phyloP scores from a whole-genome alignment of 2,888 invertebrate genomes.

The Drosophila neoperkinsi region DNA sequence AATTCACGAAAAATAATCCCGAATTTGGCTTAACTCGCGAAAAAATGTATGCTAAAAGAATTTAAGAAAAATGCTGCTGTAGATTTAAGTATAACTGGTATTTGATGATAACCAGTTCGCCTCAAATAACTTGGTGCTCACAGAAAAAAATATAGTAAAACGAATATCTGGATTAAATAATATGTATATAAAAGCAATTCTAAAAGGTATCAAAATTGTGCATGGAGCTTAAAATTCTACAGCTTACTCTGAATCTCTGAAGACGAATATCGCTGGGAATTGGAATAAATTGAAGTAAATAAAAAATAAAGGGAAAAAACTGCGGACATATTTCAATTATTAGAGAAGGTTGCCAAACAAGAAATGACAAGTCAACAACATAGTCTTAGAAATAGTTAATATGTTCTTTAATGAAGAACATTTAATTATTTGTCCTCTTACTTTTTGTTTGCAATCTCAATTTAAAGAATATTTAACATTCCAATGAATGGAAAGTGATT shows the following conservation, averaged over 20 bases:
- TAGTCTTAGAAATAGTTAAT: neutral
- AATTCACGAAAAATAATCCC: neutral
- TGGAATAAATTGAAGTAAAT: neutral
- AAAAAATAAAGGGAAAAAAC: neutral
- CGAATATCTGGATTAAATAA: neutral
- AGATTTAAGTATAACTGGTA: neutral
- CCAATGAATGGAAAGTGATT: neutral
- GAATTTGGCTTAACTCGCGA: neutral
- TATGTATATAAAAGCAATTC: neutral
- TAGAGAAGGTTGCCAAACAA: neutral
- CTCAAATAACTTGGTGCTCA: neutral
- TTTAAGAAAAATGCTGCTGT: neutral
- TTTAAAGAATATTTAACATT: neutral
- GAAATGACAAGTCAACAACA: neutral
- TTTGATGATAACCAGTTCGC: neutral
- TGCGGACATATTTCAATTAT: neutral
- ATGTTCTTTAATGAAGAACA: neutral
- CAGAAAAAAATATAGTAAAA: neutral
- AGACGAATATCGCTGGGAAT: neutral
- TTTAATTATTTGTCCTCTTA: neutral
- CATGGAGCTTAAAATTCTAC: too few species aligned
- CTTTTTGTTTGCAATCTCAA: neutral
- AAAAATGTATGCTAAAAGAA: neutral
- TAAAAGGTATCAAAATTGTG: neutral
- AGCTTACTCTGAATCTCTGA: neutral